These are phyloP conservation scores for Lepidothrix coronata DNA, from an alignment of 2,113 vertebrate genomes.

Conservation along the genomic window DNA sequence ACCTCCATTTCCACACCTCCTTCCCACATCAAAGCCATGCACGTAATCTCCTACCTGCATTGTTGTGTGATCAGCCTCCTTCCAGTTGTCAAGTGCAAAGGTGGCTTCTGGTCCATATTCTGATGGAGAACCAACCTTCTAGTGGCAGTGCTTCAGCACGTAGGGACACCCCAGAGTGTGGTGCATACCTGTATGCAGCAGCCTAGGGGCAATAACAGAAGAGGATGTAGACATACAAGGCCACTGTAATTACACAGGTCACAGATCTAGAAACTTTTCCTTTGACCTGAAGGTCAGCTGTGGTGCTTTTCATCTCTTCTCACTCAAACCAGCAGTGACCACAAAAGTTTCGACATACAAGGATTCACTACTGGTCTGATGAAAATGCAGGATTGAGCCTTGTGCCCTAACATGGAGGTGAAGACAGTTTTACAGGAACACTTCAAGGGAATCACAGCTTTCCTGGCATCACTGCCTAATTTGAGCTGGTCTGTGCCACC, in stretches of 20 bases:
- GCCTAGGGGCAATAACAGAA: neutral
- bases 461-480: neutral
- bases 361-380: neutral
- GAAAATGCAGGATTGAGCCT: neutral
- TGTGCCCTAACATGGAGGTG: neutral
- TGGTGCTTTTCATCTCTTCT: neutral
- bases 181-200: neutral
- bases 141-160: neutral
- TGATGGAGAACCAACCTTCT: neutral
- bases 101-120: neutral
- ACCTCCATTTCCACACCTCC: neutral
- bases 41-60: neutral
- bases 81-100: neutral
- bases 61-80: neutral
- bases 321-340: neutral
- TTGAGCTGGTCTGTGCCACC: neutral
- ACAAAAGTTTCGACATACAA: neutral
- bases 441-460: neutral
- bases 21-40: neutral
- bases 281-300: neutral
- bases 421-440: neutral
- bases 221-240: neutral
- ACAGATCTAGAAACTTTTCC: neutral
- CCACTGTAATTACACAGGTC: rapidly evolving
- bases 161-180: rapidly evolving